These are phyloP conservation scores for Eremobia ochroleuca DNA, from an alignment of 2,888 invertebrate species.

Conservation along the genomic window DNA sequence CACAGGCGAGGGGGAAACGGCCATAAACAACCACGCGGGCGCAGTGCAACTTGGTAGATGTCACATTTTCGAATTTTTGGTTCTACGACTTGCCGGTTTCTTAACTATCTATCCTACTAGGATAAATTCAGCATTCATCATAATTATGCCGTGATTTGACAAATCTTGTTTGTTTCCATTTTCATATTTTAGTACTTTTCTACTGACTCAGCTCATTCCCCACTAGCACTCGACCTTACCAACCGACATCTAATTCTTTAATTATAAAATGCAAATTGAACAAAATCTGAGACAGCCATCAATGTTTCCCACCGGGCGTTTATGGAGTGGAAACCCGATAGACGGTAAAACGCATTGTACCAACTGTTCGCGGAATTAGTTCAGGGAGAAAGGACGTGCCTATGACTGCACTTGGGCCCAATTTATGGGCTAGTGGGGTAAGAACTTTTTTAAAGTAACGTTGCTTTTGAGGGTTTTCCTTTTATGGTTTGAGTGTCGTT, in stretches of 20 bases:
- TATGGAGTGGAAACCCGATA: slow-evolving; percentile 88
- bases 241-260: slow-evolving; percentile 84
- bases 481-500: neutral
- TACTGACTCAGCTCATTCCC: slow-evolving; percentile 37
- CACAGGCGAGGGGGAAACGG: too few species aligned
- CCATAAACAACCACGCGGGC: too few species aligned
- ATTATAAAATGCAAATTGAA: slow-evolving; percentile 90
- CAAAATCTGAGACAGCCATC: slow-evolving; percentile 79
- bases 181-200: too few species aligned
- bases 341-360: slow-evolving; percentile 76
- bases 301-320: slow-evolving; percentile 82
- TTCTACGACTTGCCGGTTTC: too few species aligned
- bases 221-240: slow-evolving; percentile 23
- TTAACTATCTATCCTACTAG: too few species aligned
- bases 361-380: slow-evolving; percentile 72
- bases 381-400: slow-evolving; percentile 54
- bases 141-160: too few species aligned
- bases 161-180: too few species aligned
- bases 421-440: slow-evolving; percentile 27
- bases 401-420: slow-evolving; percentile 28
- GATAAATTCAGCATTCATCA: too few species aligned
- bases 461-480: neutral
- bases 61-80: too few species aligned
- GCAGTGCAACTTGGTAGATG: too few species aligned
- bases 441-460: neutral